Base-by-base conservation (phyloP, 2,888 invertebrate genomes). In the Acanthosepion lycidas region DNA sequence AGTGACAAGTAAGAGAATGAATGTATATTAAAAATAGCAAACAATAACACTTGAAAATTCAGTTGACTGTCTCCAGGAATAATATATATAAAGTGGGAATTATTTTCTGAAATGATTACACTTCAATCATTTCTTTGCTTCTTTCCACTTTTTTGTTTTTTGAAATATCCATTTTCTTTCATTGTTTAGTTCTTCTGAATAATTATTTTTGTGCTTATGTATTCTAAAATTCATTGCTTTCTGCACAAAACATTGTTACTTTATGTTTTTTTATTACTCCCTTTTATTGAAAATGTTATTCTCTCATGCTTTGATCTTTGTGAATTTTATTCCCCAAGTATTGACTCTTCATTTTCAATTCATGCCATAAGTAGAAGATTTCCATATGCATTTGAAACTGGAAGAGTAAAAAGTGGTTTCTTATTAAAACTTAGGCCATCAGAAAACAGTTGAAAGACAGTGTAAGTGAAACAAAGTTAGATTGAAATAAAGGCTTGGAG, bases 61-160 rank as follows among this genome's bases (percentile, higher is more conserved):
- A 78, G 78, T 78, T 78, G 78, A 78, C 78, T 78, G 78, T 78
- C 78, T 78, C 78, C 78, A 78, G n/a, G 33, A 78, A 78, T 78
- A 78, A 78, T 78, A 78, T 33, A 78, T 78, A 78, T 78, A 33
- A 78, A 78, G 78, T 78, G n/a, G 78, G 78, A 78, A 78, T 78
- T 78, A 78, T 78, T 78, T 78, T 78, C 78, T 33, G 78, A 78
- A 18, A 78, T 78, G 78, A 78, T 78, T 78, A 33, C 33, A 78
- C 78, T 78, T n/a, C n/a, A 78, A 23, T 20, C 23, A 23, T 59
- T 59, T 23, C 59, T 23, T 59, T 59, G 20, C 20, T 23, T 23
- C 23, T 3, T 59, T 59, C 59, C 0, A 18, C 20, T 55, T 18
- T 55, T 55, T 59, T 59, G 3, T 59, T 51, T 51, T 51, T 51